These are phyloP conservation scores for Pluvialis apricaria DNA, from an alignment of 2,113 vertebrate species.

Conservation along the genomic window DNA sequence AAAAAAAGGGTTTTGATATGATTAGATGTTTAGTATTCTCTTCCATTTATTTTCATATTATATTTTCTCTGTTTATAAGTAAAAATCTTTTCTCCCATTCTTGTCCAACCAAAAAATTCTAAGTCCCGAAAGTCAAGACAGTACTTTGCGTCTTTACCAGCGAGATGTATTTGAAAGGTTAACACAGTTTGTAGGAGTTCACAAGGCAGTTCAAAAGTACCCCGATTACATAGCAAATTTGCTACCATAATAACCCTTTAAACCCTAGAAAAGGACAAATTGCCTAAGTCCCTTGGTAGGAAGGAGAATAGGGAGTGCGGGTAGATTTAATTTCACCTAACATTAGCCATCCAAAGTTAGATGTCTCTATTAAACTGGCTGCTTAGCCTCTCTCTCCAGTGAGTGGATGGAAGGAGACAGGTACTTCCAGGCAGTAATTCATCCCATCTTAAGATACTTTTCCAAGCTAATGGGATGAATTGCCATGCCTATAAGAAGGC, in stretches of 20 bases:
- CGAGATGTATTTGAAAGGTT: background rate
- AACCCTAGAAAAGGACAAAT: background rate
- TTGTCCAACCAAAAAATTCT: background rate
- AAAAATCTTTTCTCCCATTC: background rate
- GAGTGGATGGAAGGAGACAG: background rate
- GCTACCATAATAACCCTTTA: background rate
- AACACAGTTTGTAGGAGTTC: background rate
- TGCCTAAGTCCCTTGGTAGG: background rate
- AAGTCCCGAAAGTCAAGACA: background rate
- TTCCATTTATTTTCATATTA: background rate
- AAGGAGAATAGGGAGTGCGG: background rate
- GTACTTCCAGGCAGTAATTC: constrained; percentile 1
- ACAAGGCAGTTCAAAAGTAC: background rate
- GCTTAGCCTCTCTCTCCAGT: background rate
- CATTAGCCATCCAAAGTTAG: background rate
- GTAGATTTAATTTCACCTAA: constrained; percentile 27
- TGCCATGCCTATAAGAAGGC: background rate
- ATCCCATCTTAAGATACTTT: background rate
- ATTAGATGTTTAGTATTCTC: background rate
- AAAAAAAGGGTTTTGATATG: background rate
- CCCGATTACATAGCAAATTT: background rate
- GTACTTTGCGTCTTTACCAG: background rate
- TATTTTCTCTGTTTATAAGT: background rate
- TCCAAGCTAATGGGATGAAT: background rate
- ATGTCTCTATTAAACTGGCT: constrained; percentile 7